A percentile compares a stretch with the other conserved stretches of the same genome.
These are phyloP conservation scores for Canis aureus DNA, from an alignment of 2,113 vertebrate species.

Conservation along the genomic window DNA sequence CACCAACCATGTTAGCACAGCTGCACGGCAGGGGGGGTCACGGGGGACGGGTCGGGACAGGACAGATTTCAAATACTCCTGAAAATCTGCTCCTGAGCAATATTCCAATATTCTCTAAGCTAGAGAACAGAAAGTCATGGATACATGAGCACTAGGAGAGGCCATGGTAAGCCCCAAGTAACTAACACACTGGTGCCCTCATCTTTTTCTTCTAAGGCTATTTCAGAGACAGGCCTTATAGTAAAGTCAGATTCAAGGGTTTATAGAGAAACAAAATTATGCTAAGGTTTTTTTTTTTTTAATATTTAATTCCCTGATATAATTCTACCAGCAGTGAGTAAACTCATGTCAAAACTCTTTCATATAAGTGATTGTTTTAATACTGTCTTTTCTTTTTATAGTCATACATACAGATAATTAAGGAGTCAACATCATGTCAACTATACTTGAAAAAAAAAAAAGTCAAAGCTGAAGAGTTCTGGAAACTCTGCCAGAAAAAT, in stretches of 20 bases:
- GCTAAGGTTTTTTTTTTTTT: neutral
- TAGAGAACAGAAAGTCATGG: neutral
- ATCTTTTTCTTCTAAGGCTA: neutral
- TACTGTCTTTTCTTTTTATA: constrained; percentile 8
- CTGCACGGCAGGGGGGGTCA: no score
- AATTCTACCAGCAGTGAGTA: constrained; percentile 15
- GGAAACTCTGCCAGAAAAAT: neutral
- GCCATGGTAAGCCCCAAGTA: neutral
- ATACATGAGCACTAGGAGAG: neutral
- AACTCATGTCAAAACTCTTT: neutral
- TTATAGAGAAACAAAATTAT: neutral
- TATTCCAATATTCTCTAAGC: neutral
- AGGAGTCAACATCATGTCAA: neutral
- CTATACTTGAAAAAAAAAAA: neutral
- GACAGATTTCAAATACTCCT: neutral
- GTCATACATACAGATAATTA: neutral
- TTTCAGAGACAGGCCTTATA: neutral
- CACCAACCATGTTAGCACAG: neutral
- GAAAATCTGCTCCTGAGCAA: constrained; percentile 2
- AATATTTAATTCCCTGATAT: neutral
- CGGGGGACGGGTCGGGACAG: no score
- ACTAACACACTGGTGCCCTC: neutral
- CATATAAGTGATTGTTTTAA: neutral
- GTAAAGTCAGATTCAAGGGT: neutral
- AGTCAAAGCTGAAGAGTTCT: neutral